Conservation (phyloP, 2,797 vertebrate genomes). For the Urophycis tenuis region DNA sequence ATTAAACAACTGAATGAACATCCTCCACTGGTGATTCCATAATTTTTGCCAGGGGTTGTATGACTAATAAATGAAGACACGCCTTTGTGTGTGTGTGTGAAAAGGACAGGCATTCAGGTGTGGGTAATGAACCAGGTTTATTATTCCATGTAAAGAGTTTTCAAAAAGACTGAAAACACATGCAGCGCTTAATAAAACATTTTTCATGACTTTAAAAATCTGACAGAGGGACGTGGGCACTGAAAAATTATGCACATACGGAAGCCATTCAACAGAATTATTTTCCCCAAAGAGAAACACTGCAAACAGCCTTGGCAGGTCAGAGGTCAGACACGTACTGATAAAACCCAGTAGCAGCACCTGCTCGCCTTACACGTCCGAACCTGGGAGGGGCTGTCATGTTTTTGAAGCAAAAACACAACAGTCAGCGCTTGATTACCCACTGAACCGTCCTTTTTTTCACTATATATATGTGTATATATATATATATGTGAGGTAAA, state of each 20-base stretch:
- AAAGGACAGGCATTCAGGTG: not conserved
- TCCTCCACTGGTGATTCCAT: no score
- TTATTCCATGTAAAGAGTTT: slow-evolving; percentile 58
- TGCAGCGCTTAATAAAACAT: slow-evolving; percentile 70
- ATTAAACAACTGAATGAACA: no score
- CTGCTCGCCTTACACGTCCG: slow-evolving; percentile 33
- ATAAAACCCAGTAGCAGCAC: slow-evolving; percentile 67
- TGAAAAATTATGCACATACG: slow-evolving; percentile 52
- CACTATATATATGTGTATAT: no score
- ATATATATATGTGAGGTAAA: slow-evolving; percentile 3
- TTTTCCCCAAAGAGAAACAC: slow-evolving; percentile 42
- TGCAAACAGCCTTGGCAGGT: slow-evolving; percentile 33
- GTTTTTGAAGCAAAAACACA: slow-evolving; percentile 59
- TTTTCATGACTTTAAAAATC: slow-evolving; percentile 65
- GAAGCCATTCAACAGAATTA: slow-evolving; percentile 38
- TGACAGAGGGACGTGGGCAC: slow-evolving; percentile 55
- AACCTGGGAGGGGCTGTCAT: slow-evolving; percentile 30
- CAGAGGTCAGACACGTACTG: slow-evolving; percentile 52
- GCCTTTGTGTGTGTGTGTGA: no score
- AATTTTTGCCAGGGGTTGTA: no score
- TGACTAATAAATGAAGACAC: no score
- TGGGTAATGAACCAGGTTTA: slow-evolving; percentile 55
- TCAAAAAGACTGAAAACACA: slow-evolving; percentile 61
- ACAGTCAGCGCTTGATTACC: slow-evolving; percentile 33
- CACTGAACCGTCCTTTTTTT: slow-evolving; percentile 11